Base-by-base conservation (phyloP, 2,113 vertebrate species). In the Cyphomyrus discorhynchus region DNA sequence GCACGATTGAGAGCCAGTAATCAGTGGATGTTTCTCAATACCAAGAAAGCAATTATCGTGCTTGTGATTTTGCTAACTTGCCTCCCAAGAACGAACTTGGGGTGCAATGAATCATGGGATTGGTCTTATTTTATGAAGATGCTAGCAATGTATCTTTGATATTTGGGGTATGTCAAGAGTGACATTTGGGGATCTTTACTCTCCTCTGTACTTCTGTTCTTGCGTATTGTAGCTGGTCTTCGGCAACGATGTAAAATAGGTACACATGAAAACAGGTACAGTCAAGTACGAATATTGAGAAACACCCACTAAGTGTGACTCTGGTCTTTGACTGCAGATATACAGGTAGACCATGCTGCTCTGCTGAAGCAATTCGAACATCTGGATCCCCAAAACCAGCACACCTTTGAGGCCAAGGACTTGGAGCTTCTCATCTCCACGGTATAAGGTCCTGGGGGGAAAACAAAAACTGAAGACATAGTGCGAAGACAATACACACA, bases 361-460 rank as follows among this genome's bases (percentile, higher is more conserved):
- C 95, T 98, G 89, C 95, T 98, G 87, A 98, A 97, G 95, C 98
- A 98, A 93, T 98, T 98, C 92, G 97, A 98, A 92, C 98, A 98
- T 91, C 95, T 98, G 94, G 98, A 98, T 92, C 96, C 97, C 2
- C 97, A 98, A 94, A 98, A 98, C 91, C 97, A 98, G 90, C 97
- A 98, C 93, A 98, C 97, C 0, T 98, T 98, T 1, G 98, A 98
- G 91, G 97, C 98, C 92, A 97, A 96, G 88, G 98, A 98, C 93
- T 93, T 98, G n/a, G 97, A 98, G 94, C 95, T 98, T 90, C 96
- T 98, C 17, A 98, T 98, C 86, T 96, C 97, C 5, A 96, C 97
- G 52, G 97, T 98, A 94, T 31, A 31, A 90, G 15, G 10, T 13
- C 27, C 27, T 80, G 74, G 27, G 15, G 70, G 9, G 11, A 1